phyloP scores from a whole-genome alignment of 1,140 invertebrate species.

The Drosophila parvula region DNA sequence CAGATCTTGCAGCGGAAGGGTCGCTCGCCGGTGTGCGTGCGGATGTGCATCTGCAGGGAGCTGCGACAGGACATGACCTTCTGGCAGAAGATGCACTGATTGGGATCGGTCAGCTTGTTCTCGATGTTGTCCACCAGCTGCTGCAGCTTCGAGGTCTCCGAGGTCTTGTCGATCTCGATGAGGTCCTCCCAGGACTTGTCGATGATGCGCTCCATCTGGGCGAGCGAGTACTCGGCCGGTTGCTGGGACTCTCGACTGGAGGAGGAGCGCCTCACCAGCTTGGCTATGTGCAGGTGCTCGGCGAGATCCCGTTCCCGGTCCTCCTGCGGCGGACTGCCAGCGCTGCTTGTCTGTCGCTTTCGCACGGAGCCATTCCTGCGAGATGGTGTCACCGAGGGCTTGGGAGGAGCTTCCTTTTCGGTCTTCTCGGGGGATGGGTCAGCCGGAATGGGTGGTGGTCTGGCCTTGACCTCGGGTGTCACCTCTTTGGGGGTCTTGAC shows the following conservation, averaged over 20 bases:
- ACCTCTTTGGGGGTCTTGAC: conserved; percentile 34
- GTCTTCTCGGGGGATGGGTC: conserved; percentile 30
- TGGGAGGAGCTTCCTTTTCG: conserved; percentile 36
- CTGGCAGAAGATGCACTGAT: conserved; percentile 99
- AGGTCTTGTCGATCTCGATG: conserved; percentile 94
- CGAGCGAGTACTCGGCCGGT: conserved; percentile 64
- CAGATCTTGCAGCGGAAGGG: conserved; percentile 99
- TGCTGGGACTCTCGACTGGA: conserved; percentile 58
- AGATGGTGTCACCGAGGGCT: conserved; percentile 14
- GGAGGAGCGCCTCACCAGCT: conserved; percentile 68
- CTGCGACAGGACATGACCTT: conserved; percentile 98
- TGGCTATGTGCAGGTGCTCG: conserved; percentile 61
- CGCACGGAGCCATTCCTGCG: conserved; percentile 64
- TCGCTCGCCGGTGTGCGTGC: conserved; percentile 93
- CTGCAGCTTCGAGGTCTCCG: conserved; percentile 97
- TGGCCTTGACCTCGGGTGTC: conserved; percentile 12
- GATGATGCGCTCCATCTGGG: conserved; percentile 81
- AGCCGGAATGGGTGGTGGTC: neutral
- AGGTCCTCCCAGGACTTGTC: conserved; percentile 98
- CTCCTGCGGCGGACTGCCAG: conserved; percentile 46
- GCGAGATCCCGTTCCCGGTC: conserved; percentile 47
- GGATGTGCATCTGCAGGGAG: conserved; percentile 99
- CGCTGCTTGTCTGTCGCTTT: conserved; percentile 62
- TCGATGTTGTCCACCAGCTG: conserved; percentile 98
- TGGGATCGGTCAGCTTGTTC: conserved; percentile 97